phyloP scores from a whole-genome alignment of 1,140 invertebrate genomes.

The Carcinoscorpius rotundicauda region DNA sequence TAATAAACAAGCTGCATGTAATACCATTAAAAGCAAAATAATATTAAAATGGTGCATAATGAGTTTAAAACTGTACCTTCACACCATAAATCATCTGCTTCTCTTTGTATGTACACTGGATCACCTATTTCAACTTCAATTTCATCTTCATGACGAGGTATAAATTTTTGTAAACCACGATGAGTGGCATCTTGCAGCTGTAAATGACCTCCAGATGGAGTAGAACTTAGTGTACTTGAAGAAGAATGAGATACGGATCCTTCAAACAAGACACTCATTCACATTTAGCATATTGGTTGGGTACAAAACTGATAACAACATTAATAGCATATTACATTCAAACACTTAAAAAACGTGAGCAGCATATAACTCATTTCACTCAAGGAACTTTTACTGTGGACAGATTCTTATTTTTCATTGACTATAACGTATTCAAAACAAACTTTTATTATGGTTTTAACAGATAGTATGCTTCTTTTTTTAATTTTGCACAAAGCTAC shows the following conservation, averaged over 20 bases:
- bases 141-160: constrained; percentile 87
- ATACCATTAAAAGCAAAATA: too few species aligned
- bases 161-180: constrained; percentile 85
- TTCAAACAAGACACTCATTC: background rate
- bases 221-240: constrained; percentile 7
- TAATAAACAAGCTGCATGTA: too few species aligned
- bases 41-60: background rate
- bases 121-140: constrained; percentile 94
- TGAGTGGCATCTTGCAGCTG: constrained; percentile 90
- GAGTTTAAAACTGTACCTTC: constrained; percentile 46
- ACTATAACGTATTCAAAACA: background rate
- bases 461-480: too few species aligned
- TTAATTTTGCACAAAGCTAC: too few species aligned
- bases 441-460: background rate
- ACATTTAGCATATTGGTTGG: background rate
- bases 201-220: constrained; percentile 29
- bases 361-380: constrained; percentile 4
- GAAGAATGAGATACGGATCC: background rate
- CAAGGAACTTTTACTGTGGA: background rate
- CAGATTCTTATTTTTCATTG: background rate
- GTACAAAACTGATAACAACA: background rate
- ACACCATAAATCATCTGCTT: constrained; percentile 94
- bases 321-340: background rate
- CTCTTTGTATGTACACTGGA: constrained; percentile 90
- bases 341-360: background rate